Evolutionary conservation across 2,113 vertebrate genomes (phyloP).

Genomic region (Lycocorax pyrrhopterus): DNA sequence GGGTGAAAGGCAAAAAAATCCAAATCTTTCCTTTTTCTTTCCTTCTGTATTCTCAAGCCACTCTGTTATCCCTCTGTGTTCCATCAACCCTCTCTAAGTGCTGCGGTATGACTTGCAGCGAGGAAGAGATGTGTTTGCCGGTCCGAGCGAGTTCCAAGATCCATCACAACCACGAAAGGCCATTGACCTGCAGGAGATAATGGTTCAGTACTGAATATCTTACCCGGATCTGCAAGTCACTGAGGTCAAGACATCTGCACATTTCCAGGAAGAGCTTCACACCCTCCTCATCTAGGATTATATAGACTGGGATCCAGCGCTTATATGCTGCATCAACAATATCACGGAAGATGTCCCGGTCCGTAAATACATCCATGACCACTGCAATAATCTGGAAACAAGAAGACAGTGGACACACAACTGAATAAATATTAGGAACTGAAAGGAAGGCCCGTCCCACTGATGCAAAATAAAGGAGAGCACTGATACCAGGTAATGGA

Average conservation of each 20-base stretch:
- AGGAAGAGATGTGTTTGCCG: not conserved
- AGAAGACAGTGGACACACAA: not conserved
- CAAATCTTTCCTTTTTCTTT: not conserved
- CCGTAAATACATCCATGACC: constrained; percentile 93
- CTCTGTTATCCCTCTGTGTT: not conserved
- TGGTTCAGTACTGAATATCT: not conserved
- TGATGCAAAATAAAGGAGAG: not conserved
- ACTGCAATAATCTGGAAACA: constrained; percentile 85
- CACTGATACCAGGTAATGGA: not conserved
- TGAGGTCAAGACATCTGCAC: constrained; percentile 82
- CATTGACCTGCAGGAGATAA: not conserved
- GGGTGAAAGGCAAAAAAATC: not conserved
- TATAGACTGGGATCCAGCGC: constrained; percentile 85
- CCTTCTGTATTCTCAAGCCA: not conserved
- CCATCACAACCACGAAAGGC: not conserved
- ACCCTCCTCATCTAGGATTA: constrained; percentile 81
- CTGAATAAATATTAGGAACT: not conserved
- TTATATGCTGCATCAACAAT: constrained; percentile 84
- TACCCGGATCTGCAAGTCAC: constrained; percentile 81
- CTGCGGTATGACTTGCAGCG: not conserved
- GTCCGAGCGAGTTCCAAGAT: not conserved
- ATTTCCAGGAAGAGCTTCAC: constrained; percentile 89
- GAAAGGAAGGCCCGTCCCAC: not conserved
- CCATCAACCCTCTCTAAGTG: not conserved
- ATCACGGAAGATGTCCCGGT: constrained; percentile 89